Conservation (phyloP, 2,888 invertebrate genomes). For the Aphrophora alni region DNA sequence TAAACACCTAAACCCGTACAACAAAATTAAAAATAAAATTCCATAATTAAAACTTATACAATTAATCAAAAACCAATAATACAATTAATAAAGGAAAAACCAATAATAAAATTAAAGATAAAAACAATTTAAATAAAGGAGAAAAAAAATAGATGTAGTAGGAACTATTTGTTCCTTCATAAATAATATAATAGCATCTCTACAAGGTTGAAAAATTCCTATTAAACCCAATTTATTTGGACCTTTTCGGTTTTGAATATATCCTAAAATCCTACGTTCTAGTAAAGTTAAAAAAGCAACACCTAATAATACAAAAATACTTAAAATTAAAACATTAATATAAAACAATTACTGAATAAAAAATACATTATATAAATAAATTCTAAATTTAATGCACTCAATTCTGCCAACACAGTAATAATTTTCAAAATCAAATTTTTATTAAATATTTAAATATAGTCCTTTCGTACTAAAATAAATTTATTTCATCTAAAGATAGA, state of each 20-base stretch:
- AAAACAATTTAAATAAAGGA: too few relatives aligned
- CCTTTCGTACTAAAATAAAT: constrained; percentile 81
- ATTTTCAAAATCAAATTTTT: constrained; percentile 57
- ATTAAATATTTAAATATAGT: constrained; percentile 65
- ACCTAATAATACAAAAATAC: constrained; percentile 64
- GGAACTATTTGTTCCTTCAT: constrained; percentile 68
- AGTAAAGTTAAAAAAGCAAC: too few relatives aligned
- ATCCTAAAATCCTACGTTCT: constrained; percentile 50
- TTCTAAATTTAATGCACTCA: constrained; percentile 76
- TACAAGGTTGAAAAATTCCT: constrained; percentile 73
- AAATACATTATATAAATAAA: constrained; percentile 65
- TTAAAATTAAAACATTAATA: constrained; percentile 61
- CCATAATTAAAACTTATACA: constrained; percentile 65
- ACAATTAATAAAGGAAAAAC: constrained; percentile 61
- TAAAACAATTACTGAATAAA: constrained; percentile 63
- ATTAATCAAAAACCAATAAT: constrained; percentile 62
- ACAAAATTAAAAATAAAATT: constrained; percentile 69
- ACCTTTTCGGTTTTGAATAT: constrained; percentile 76
- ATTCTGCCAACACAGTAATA: constrained; percentile 68
- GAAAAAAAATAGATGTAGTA: constrained; percentile 52
- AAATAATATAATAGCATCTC: constrained; percentile 77
- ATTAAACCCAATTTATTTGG: constrained; percentile 72
- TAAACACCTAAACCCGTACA: constrained; percentile 70
- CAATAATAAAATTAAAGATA: too few relatives aligned
- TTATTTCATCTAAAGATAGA: constrained; percentile 71